A percentile compares a stretch with the other conserved stretches of the same genome.
phyloP scores from a whole-genome alignment of 2,113 vertebrate genomes.

The Charina bottae region DNA sequence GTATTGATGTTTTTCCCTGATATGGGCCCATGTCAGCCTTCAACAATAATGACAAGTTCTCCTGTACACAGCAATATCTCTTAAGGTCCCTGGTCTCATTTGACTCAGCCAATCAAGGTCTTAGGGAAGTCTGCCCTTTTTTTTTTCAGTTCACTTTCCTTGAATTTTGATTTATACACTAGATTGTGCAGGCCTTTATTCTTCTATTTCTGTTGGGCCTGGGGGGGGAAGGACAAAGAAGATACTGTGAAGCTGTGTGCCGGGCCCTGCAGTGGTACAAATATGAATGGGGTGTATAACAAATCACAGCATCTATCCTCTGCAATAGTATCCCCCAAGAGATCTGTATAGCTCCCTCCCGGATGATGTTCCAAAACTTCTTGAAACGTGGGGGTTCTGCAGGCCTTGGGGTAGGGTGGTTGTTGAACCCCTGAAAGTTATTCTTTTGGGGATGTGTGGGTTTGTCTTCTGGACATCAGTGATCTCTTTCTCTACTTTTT shows the following conservation, averaged over 20 bases:
- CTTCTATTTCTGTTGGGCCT: not conserved
- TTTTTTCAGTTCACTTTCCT: not conserved
- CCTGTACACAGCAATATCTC: conserved; percentile 20
- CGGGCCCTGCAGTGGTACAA: too few species aligned
- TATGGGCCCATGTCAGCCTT: conserved; percentile 11
- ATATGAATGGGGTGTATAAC: not conserved
- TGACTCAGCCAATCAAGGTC: conserved; percentile 32
- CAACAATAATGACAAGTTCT: conserved; percentile 24
- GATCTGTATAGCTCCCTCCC: too few species aligned
- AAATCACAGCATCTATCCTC: not conserved
- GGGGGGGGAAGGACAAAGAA: not conserved
- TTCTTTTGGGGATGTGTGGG: too few species aligned
- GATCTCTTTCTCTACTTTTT: too few species aligned
- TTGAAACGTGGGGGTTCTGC: too few species aligned
- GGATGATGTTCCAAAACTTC: too few species aligned
- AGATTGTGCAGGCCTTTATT: not conserved
- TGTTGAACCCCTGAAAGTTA: too few species aligned
- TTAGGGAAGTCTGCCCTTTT: not conserved
- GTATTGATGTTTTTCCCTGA: conserved; percentile 54
- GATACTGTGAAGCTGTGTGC: not conserved
- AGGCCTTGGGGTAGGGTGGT: too few species aligned
- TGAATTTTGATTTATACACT: conserved; percentile 37
- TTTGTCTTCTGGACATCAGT: too few species aligned
- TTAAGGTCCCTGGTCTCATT: conserved; percentile 40
- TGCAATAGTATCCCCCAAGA: not conserved